Evolutionary conservation across 2,888 invertebrate species (phyloP).

Genomic region (Eupithecia exiguata): DNA sequence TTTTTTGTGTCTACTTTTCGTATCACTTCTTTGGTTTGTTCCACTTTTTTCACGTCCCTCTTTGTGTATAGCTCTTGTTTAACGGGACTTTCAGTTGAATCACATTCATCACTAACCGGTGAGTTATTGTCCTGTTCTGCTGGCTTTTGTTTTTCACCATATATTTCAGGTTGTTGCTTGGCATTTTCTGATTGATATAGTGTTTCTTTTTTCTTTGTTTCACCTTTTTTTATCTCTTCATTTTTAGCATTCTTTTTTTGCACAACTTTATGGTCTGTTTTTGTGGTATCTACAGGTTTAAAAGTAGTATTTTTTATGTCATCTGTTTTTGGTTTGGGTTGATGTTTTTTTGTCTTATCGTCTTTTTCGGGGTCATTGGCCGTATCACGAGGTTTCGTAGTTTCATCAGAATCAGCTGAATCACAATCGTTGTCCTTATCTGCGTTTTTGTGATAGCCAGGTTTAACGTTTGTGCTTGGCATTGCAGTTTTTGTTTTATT

Average conservation of each 20-base stretch:
- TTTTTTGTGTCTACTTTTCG: not conserved
- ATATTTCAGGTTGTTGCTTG: not conserved
- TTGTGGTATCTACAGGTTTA: not conserved
- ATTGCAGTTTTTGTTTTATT: not conserved
- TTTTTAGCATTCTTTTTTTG: not conserved
- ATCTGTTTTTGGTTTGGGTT: not conserved
- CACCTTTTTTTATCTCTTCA: not conserved
- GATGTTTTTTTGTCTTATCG: not conserved
- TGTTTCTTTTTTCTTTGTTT: not conserved
- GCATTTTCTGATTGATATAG: not conserved
- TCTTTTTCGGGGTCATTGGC: not conserved
- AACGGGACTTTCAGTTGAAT: not conserved
- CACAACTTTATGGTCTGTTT: not conserved
- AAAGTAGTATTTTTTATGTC: not conserved
- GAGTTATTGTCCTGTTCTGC: not conserved
- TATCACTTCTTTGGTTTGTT: not conserved
- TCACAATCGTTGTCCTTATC: not conserved
- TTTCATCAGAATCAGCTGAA: not conserved
- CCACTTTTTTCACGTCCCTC: not conserved
- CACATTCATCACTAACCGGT: not conserved
- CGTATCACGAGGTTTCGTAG: not conserved
- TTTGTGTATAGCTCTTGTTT: not conserved
- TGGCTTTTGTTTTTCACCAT: not conserved
- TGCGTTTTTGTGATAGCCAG: not conserved
- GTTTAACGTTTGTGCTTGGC: not conserved